Percentiles rank a stretch among this genome's conserved stretches.
Conservation (phyloP, 2,113 vertebrate genomes). For the Oriolus oriolus region DNA sequence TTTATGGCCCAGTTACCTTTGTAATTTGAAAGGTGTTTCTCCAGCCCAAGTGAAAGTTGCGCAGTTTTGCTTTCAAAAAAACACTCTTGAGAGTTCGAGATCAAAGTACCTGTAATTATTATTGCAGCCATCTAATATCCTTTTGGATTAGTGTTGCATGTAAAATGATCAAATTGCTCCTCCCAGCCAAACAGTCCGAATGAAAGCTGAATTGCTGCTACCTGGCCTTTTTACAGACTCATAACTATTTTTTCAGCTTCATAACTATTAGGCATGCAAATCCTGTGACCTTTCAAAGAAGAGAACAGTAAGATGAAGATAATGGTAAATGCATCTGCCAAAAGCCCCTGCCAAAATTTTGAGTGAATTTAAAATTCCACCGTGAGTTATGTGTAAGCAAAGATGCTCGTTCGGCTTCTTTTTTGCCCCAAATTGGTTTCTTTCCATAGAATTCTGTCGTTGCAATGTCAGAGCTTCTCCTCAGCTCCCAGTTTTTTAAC, state of each 20-base stretch:
- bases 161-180: background rate
- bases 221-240: background rate
- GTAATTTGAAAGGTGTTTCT: background rate
- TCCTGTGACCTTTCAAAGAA: background rate
- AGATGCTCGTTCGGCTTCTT: background rate
- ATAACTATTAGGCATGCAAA: background rate
- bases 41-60: background rate
- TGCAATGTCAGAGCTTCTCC: background rate
- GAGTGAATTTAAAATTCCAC: background rate
- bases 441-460: background rate
- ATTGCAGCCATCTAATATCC: background rate
- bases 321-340: background rate
- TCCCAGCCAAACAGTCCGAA: background rate
- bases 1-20: background rate
- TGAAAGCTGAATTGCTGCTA: background rate
- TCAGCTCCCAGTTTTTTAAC: background rate
- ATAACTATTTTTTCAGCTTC: background rate
- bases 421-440: background rate
- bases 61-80: background rate
- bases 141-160: background rate
- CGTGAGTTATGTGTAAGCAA: background rate
- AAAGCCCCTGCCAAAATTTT: background rate
- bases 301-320: background rate
- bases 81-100: background rate
- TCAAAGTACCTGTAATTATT: conserved; percentile 40